Evolutionary conservation across 2,888 invertebrate species (phyloP).

Genomic region (Thymelicus acteon): DNA sequence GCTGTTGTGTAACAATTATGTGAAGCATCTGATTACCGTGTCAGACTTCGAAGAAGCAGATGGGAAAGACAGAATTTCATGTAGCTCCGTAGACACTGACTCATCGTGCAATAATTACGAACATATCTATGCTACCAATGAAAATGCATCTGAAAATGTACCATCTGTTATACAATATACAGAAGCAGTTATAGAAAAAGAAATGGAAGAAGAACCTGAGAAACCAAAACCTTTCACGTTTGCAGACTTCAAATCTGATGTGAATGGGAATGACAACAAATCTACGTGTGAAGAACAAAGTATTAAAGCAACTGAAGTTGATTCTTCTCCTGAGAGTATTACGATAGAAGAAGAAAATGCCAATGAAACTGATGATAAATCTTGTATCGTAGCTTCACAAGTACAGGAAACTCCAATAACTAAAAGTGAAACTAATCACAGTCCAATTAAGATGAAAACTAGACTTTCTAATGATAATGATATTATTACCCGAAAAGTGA

Average conservation of each 20-base stretch:
- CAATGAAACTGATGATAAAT: constrained; percentile 25
- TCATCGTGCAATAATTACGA: constrained; percentile 73
- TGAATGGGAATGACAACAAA: constrained; percentile 51
- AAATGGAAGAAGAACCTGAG: constrained; percentile 47
- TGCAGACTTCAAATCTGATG: constrained; percentile 82
- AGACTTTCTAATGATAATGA: constrained; percentile 63
- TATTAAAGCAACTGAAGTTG: constrained; percentile 38
- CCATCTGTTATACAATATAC: constrained; percentile 17
- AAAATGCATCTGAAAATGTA: constrained; percentile 33
- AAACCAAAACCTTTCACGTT: constrained; percentile 82
- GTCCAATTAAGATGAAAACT: constrained; percentile 63
- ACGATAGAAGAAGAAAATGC: constrained; percentile 7
- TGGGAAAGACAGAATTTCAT: constrained; percentile 67
- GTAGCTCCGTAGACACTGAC: constrained; percentile 71
- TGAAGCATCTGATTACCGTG: constrained; percentile 74
- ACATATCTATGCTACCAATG: constrained; percentile 61
- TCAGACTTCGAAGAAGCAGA: constrained; percentile 73
- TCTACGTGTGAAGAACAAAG: constrained; percentile 39
- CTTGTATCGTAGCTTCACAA: background rate
- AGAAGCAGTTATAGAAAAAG: constrained; percentile 41
- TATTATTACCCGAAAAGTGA: constrained; percentile 66
- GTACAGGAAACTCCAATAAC: constrained; percentile 17
- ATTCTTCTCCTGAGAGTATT: constrained; percentile 39
- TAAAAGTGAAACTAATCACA: constrained; percentile 39
- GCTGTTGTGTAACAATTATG: constrained; percentile 83